These are phyloP conservation scores for Pteropus alecto DNA, from an alignment of 2,113 vertebrate genomes.

Conservation along the genomic window DNA sequence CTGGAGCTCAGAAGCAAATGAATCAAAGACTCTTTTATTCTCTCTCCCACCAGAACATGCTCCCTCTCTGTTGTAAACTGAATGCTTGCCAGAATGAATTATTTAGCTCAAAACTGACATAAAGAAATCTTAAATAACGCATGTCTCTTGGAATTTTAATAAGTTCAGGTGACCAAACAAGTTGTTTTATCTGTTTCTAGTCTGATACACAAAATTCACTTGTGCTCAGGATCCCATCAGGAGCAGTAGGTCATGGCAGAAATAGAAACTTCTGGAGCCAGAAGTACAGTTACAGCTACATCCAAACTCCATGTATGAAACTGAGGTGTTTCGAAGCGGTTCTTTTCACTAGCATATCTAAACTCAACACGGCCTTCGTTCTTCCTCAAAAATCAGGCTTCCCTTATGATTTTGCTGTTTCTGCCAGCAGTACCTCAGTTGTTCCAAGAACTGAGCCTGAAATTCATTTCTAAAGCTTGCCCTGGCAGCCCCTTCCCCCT, in stretches of 20 bases:
- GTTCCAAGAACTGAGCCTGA: neutral
- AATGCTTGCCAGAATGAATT: slow-evolving; percentile 70
- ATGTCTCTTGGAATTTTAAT: slow-evolving; percentile 54
- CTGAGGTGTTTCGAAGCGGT: neutral
- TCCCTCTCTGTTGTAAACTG: slow-evolving; percentile 52
- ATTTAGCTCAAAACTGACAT: slow-evolving; percentile 64
- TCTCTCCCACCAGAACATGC: slow-evolving; percentile 57
- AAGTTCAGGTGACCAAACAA: slow-evolving; percentile 58
- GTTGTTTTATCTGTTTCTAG: slow-evolving; percentile 12
- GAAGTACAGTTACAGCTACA: neutral
- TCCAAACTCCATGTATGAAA: neutral
- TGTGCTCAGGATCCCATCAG: neutral
- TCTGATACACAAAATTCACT: slow-evolving; percentile 19
- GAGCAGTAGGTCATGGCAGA: neutral
- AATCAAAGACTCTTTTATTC: slow-evolving; percentile 74
- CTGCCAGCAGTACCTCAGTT: neutral
- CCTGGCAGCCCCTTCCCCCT: neutral
- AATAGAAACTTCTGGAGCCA: neutral
- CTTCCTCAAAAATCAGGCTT: neutral
- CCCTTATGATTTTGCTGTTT: neutral
- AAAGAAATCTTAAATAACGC: slow-evolving; percentile 61
- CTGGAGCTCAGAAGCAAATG: slow-evolving; percentile 33
- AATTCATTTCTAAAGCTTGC: neutral
- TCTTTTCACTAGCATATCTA: neutral
- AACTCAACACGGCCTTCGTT: neutral